Percentiles rank a stretch among this genome's conserved stretches.
These are phyloP conservation scores for Megalurothrips usitatus DNA, from an alignment of 2,888 invertebrate species.

Conservation along the genomic window DNA sequence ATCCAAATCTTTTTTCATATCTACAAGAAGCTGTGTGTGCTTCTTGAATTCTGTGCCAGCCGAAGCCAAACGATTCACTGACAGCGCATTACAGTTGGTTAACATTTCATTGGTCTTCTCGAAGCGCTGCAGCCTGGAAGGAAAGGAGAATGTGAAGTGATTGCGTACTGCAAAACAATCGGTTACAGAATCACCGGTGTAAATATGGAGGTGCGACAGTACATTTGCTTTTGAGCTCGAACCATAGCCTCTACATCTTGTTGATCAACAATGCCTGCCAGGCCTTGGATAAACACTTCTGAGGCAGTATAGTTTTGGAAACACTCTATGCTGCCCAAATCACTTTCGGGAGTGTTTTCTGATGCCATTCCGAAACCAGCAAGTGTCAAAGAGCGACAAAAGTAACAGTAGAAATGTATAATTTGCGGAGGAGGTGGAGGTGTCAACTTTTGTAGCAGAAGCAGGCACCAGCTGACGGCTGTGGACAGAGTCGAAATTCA, in stretches of 20 bases:
- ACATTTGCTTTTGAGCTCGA: slow-evolving; percentile 89
- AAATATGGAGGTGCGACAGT: slow-evolving; percentile 43
- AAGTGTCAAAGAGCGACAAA: too few relatives aligned
- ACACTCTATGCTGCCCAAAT: slow-evolving; percentile 69
- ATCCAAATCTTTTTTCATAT: slow-evolving; percentile 93
- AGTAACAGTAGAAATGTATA: not conserved
- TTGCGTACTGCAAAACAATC: not conserved
- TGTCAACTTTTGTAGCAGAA: not conserved
- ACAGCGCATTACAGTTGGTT: slow-evolving; percentile 92
- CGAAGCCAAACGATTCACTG: slow-evolving; percentile 76
- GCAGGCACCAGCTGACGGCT: not conserved
- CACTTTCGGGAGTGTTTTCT: slow-evolving; percentile 51
- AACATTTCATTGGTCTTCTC: slow-evolving; percentile 99
- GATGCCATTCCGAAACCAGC: slow-evolving; percentile 32
- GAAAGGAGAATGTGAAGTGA: slow-evolving; percentile 29
- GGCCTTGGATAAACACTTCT: slow-evolving; percentile 87
- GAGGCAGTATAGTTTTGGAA: slow-evolving; percentile 87
- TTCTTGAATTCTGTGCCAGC: slow-evolving; percentile 86
- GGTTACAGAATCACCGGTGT: slow-evolving; percentile 20
- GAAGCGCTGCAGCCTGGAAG: slow-evolving; percentile 81
- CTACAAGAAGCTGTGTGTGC: slow-evolving; percentile 77
- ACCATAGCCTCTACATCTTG: slow-evolving; percentile 87
- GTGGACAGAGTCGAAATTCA: not conserved
- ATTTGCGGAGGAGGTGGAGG: not conserved
- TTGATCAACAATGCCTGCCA: slow-evolving; percentile 87